These are phyloP conservation scores for Tyto alba DNA, from an alignment of 2,113 vertebrate genomes.

Conservation along the genomic window DNA sequence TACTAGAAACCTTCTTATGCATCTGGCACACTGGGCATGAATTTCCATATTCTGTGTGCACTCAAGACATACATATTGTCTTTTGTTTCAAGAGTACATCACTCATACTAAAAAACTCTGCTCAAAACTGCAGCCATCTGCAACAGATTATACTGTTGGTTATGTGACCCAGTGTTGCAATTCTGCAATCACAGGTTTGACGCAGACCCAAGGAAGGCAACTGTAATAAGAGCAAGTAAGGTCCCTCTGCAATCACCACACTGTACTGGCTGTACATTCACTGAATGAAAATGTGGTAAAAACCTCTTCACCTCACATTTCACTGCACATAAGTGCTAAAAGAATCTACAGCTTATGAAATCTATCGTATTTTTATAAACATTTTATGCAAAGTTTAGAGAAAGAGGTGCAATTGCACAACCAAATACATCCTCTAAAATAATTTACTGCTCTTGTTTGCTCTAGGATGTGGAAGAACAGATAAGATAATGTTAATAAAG, in stretches of 20 bases:
- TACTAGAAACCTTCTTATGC: not conserved
- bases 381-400: not conserved
- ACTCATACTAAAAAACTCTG: slow-evolving; percentile 50
- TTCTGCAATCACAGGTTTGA: slow-evolving; percentile 38
- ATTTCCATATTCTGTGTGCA: slow-evolving; percentile 11
- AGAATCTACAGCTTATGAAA: not conserved
- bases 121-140: slow-evolving; percentile 41
- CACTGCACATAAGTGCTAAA: not conserved
- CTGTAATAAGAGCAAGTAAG: not conserved
- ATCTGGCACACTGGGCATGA: not conserved
- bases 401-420: not conserved
- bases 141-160: slow-evolving; percentile 48
- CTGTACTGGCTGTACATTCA: not conserved
- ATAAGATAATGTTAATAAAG: not conserved
- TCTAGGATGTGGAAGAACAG: not conserved
- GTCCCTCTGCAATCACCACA: slow-evolving; percentile 26
- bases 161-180: slow-evolving; percentile 43
- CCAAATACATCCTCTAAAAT: not conserved
- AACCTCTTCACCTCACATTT: not conserved
- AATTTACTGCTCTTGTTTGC: not conserved
- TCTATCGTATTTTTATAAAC: not conserved
- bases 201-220: slow-evolving; percentile 25
- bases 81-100: slow-evolving; percentile 42
- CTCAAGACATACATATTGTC: not conserved
- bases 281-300: not conserved